Percentiles rank a stretch among this genome's conserved stretches.
These are phyloP conservation scores for Drosophila rhopaloa DNA, from an alignment of 1,140 invertebrate genomes.

Conservation along the genomic window DNA sequence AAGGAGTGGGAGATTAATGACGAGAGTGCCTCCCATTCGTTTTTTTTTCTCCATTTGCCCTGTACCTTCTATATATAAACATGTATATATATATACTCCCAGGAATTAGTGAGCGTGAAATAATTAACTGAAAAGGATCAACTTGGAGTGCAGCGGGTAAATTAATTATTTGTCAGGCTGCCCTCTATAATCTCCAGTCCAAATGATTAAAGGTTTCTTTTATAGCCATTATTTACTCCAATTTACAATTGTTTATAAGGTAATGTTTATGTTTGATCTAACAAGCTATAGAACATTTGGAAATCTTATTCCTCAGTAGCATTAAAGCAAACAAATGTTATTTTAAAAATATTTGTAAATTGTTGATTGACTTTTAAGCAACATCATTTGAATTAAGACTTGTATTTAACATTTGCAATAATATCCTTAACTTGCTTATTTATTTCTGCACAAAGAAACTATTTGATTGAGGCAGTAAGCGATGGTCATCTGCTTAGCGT, in stretches of 20 bases:
- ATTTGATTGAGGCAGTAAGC: not conserved
- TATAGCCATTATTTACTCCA: not conserved
- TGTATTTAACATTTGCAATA: too few species aligned
- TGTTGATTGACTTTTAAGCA: too few species aligned
- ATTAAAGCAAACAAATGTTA: too few species aligned
- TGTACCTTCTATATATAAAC: not conserved
- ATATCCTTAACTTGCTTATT: too few species aligned
- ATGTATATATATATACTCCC: not conserved
- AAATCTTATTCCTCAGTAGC: too few species aligned
- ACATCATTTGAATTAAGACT: too few species aligned
- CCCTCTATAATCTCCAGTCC: not conserved
- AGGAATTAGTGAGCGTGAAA: conserved; percentile 6
- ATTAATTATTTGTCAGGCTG: conserved; percentile 18
- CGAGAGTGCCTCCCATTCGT: not conserved
- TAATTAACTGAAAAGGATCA: conserved; percentile 41
- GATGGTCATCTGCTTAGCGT: not conserved
- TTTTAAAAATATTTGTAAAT: too few species aligned
- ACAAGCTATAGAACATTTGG: not conserved
- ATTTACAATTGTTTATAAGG: too few species aligned
- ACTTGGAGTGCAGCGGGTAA: conserved; percentile 4
- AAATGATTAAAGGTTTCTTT: not conserved
- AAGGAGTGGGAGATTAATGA: conserved; percentile 39
- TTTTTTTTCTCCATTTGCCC: not conserved
- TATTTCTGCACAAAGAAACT: not conserved
- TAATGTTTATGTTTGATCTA: not conserved